These are phyloP conservation scores for Lampris incognitus DNA, from an alignment of 2,113 vertebrate genomes.

Conservation along the genomic window DNA sequence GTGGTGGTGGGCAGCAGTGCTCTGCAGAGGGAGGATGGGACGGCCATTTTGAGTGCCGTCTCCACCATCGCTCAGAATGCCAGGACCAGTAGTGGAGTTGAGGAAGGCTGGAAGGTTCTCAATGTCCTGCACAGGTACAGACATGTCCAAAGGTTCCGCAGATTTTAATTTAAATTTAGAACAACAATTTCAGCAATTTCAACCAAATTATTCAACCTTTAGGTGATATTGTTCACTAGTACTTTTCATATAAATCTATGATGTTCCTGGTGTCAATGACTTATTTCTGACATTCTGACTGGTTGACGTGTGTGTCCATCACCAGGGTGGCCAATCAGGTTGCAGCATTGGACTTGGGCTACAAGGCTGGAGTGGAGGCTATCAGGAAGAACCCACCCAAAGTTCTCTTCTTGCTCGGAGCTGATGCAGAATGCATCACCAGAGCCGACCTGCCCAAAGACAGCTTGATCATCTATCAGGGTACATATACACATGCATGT, in stretches of 20 bases:
- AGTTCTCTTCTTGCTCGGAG: constrained; percentile 93
- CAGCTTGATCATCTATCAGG: constrained; percentile 95
- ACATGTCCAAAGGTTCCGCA: no score
- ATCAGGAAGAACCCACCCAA: constrained; percentile 92
- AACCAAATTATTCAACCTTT: no score
- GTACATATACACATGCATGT: constrained; percentile 70
- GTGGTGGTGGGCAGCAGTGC: constrained; percentile 93
- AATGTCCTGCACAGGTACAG: constrained; percentile 95
- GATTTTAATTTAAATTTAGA: no score
- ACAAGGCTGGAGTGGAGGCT: constrained; percentile 94
- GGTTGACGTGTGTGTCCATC: constrained; percentile 18
- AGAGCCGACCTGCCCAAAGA: constrained; percentile 92
- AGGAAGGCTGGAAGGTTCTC: constrained; percentile 93
- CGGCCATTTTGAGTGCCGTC: constrained; percentile 88
- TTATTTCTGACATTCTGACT: background rate
- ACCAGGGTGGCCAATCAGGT: constrained; percentile 97
- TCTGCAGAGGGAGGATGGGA: constrained; percentile 91
- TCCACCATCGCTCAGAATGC: constrained; percentile 90
- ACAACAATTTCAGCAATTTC: no score
- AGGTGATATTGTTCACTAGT: no score
- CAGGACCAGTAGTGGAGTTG: constrained; percentile 84
- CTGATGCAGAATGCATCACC: constrained; percentile 91
- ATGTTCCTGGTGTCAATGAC: no score
- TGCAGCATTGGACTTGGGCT: constrained; percentile 95
- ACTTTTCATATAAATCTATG: no score